Evolutionary conservation across 2,113 vertebrate species (phyloP).

Genomic region (Sminthopsis crassicaudata): DNA sequence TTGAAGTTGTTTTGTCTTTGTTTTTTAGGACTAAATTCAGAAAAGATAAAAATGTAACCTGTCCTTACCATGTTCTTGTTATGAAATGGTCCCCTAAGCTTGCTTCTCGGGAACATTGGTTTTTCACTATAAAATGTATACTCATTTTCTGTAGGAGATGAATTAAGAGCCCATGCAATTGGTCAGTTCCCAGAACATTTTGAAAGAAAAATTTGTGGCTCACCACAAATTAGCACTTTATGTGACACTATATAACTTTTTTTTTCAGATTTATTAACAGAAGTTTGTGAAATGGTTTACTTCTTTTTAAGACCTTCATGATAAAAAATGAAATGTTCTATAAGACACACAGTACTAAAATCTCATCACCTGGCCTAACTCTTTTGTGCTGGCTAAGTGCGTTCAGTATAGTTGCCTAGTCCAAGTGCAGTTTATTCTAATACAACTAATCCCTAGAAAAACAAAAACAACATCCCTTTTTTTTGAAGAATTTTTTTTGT

Average conservation of each 20-base stretch:
- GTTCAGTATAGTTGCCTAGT: background rate
- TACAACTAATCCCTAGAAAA: background rate
- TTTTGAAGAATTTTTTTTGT: too few relatives aligned
- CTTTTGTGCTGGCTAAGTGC: background rate
- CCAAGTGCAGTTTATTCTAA: background rate
- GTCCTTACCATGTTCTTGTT: background rate
- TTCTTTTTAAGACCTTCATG: background rate
- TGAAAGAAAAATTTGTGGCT: background rate
- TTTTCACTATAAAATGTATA: constrained; percentile 16
- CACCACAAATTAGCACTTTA: background rate
- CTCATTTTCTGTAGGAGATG: background rate
- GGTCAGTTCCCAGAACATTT: background rate
- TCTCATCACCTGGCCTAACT: background rate
- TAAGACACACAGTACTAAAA: background rate
- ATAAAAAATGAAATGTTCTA: background rate
- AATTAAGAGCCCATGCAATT: background rate
- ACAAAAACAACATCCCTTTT: background rate
- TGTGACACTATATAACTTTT: background rate
- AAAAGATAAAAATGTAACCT: background rate
- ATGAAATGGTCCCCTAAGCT: background rate
- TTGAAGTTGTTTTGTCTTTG: background rate
- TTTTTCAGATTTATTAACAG: background rate
- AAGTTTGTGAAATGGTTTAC: background rate
- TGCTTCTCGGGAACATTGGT: background rate
- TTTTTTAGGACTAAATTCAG: background rate